phyloP scores from a whole-genome alignment of 2,888 invertebrate genomes.

The Epistrophella euchroma region DNA sequence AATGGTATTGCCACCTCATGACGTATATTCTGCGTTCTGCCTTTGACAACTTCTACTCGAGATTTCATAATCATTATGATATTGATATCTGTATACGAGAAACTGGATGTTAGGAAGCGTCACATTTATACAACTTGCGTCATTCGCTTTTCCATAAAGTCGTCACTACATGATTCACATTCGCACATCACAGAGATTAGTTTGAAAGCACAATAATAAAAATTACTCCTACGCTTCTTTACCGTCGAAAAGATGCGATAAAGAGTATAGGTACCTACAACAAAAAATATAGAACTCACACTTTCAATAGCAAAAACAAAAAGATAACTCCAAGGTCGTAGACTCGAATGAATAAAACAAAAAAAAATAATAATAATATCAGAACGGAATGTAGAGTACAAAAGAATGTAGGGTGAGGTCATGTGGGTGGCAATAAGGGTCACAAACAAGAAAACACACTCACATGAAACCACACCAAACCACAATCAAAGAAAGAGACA shows the following conservation, averaged over 20 bases:
- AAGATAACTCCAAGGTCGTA: slow-evolving; percentile 64
- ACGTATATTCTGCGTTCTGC: neutral
- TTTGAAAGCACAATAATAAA: slow-evolving; percentile 46
- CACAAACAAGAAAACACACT: slow-evolving; percentile 41
- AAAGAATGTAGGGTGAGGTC: slow-evolving; percentile 25
- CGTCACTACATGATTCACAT: slow-evolving; percentile 49
- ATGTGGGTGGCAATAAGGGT: slow-evolving; percentile 27
- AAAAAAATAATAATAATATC: slow-evolving; percentile 54
- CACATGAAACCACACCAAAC: slow-evolving; percentile 28
- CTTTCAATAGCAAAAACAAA: slow-evolving; percentile 51
- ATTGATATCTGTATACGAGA: slow-evolving; percentile 24
- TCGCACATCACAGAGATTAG: slow-evolving; percentile 49
- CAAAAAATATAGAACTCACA: slow-evolving; percentile 39
- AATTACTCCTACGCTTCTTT: slow-evolving; percentile 43
- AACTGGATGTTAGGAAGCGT: slow-evolving; percentile 38
- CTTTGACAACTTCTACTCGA: slow-evolving; percentile 5
- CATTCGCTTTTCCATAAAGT: slow-evolving; percentile 35
- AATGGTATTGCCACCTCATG: neutral
- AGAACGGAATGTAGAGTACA: slow-evolving; percentile 38
- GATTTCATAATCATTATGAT: slow-evolving; percentile 17
- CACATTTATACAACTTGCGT: slow-evolving; percentile 52
- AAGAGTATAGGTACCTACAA: neutral
- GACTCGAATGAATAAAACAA: slow-evolving; percentile 62
- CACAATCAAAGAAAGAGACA: slow-evolving; percentile 37
- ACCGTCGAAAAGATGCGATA: slow-evolving; percentile 30